phyloP scores from a whole-genome alignment of 2,888 invertebrate species.

The Phragmatobia fuliginosa region DNA sequence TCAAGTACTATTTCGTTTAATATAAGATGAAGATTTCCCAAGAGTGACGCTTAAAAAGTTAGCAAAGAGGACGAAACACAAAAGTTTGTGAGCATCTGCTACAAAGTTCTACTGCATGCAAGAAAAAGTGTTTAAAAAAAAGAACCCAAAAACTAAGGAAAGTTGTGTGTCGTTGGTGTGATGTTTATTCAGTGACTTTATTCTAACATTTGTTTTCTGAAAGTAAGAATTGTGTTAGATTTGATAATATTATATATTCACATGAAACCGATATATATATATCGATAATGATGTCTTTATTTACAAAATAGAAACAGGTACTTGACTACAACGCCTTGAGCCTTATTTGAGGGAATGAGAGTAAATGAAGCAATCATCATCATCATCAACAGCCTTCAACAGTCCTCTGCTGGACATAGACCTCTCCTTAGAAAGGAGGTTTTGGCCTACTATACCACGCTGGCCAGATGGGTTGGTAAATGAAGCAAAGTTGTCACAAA shows the following conservation, averaged over 20 bases:
- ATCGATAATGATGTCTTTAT: no score
- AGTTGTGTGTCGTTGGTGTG: slow-evolving; percentile 36
- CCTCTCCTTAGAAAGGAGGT: no score
- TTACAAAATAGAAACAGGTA: no score
- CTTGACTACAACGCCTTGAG: no score
- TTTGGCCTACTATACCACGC: no score
- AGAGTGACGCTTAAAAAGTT: slow-evolving; percentile 50
- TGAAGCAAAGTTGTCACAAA: no score
- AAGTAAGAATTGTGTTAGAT: slow-evolving; percentile 23
- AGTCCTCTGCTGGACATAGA: no score
- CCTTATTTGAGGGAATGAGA: no score
- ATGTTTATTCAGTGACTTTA: slow-evolving; percentile 41
- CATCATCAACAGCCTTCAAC: no score
- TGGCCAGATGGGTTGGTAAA: no score
- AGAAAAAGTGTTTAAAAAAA: slow-evolving; percentile 30
- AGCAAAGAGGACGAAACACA: slow-evolving; percentile 40
- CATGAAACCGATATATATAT: no score
- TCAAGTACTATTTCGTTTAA: slow-evolving; percentile 43
- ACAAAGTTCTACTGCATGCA: slow-evolving; percentile 37
- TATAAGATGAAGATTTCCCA: slow-evolving; percentile 52
- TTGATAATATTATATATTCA: not conserved
- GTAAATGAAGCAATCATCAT: no score
- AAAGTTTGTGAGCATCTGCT: slow-evolving; percentile 51
- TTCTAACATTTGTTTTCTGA: slow-evolving; percentile 41
- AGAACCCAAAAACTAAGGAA: slow-evolving; percentile 32